phyloP scores from a whole-genome alignment of 2,113 vertebrate species.

The Acanthisitta chloris region DNA sequence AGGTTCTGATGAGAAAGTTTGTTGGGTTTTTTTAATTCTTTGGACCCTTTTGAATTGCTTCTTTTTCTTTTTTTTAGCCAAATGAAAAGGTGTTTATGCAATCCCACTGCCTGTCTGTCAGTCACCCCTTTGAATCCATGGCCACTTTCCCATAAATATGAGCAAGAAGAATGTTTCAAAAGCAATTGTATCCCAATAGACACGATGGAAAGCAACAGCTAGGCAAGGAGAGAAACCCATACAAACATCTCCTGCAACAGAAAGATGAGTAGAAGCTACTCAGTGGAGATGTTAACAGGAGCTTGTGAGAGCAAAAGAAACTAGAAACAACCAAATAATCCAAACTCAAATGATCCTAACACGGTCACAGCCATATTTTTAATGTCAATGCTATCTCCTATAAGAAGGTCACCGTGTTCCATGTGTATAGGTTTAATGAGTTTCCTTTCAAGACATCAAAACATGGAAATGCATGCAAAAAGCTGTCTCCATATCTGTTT shows the following conservation, averaged over 20 bases:
- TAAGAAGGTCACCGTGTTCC: not conserved
- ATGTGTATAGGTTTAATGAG: not conserved
- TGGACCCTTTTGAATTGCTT: not conserved
- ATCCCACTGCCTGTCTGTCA: not conserved
- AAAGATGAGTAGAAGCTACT: not conserved
- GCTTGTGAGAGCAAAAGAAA: not conserved
- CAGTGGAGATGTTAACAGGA: not conserved
- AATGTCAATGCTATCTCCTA: not conserved
- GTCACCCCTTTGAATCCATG: not conserved
- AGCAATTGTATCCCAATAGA: not conserved
- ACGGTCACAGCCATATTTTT: not conserved
- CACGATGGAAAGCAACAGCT: not conserved
- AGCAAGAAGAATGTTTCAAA: not conserved
- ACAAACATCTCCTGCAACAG: not conserved
- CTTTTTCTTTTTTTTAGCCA: not conserved
- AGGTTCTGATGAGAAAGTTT: not conserved
- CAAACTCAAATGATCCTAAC: too few species aligned
- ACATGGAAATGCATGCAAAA: not conserved
- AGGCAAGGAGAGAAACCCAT: not conserved
- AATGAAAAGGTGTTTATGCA: not conserved
- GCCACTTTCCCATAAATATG: not conserved
- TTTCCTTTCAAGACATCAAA: not conserved
- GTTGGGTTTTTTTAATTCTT: not conserved
- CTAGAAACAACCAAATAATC: not conserved
- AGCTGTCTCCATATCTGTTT: not conserved